Percentiles rank a stretch among this genome's conserved stretches.
Conservation (phyloP, 2,888 invertebrate species). For the Tridacna gigas region DNA sequence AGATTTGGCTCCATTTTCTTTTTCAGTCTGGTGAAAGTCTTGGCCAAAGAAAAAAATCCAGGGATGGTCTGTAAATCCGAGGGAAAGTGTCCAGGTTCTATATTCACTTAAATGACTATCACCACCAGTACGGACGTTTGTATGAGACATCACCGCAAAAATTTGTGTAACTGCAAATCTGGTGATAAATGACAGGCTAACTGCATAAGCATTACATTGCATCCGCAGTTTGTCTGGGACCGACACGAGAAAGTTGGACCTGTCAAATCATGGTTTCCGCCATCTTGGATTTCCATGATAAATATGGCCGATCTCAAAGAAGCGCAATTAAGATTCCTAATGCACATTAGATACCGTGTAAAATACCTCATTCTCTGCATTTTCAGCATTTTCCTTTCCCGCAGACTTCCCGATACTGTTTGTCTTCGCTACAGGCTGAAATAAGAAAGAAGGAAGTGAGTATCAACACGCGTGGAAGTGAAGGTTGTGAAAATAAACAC, state of each 20-base stretch:
- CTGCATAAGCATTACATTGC: neutral
- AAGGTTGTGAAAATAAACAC: slow-evolving; percentile 23
- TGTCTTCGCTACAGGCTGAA: slow-evolving; percentile 78
- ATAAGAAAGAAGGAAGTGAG: slow-evolving; percentile 44
- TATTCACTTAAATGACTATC: too few relatives aligned
- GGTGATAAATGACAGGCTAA: too few relatives aligned
- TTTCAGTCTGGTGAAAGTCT: too few relatives aligned
- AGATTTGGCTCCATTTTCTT: too few relatives aligned
- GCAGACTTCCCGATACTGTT: slow-evolving; percentile 73
- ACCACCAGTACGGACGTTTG: too few relatives aligned
- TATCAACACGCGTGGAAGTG: slow-evolving; percentile 6
- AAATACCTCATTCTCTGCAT: slow-evolving; percentile 79
- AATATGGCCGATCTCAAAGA: slow-evolving; percentile 65
- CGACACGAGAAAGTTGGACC: slow-evolving; percentile 6
- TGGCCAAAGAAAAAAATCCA: too few relatives aligned
- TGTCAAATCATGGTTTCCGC: slow-evolving; percentile 61
- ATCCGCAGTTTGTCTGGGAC: neutral
- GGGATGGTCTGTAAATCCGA: too few relatives aligned
- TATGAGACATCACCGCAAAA: too few relatives aligned
- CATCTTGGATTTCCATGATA: slow-evolving; percentile 77
- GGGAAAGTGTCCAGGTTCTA: too few relatives aligned
- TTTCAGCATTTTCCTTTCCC: slow-evolving; percentile 79
- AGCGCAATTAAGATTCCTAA: neutral
- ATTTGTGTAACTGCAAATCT: too few relatives aligned
- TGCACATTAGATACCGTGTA: neutral